Base-by-base conservation (phyloP, 1,140 invertebrate genomes). In the Papilio dardanus region DNA sequence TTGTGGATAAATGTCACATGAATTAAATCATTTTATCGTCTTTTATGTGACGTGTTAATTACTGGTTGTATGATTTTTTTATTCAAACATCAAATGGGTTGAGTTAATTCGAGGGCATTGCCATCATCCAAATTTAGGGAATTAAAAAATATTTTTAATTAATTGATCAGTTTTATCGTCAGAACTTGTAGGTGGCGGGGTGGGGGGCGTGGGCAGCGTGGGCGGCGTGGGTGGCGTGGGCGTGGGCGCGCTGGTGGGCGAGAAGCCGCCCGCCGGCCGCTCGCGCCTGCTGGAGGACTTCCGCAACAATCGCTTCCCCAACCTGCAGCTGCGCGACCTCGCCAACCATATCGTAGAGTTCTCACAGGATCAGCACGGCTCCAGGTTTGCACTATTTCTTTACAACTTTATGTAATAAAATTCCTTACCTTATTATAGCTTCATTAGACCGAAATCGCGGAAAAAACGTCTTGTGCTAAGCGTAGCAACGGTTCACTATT, bases 291-390 rank as follows among this genome's bases (percentile, higher is more conserved):
- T 99, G 6, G 99, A 99, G 94, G 99, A 99, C 93, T 99, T 96
- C 94, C 95, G 97, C 86, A 97, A 97, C 93, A 97, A 97, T 89
- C 95, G 96, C 90, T 99, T 98, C 93, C 98, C 98, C 24, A 99
- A 99, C 94, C 95, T 99, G 75, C 96, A 96, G 71, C 95, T 99
- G 30, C 99, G 99, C 92, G 99, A 99, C 93, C 99, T 99, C 94
- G 99, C 99, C 80, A 98, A 97, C 81, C 99, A 99, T 86, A 98
- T 99, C 62, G 98, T 99, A 1, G 98, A 99, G 92, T 99, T 99
- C 94, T 99, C 99, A 75, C 99, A 99, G 94, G 99, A 99, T 94
- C 99, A 99, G 92, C 99, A 99, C 93, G 99, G 99, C 10, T 99
- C 99, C 10, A 96, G 99, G 91, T 94, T 62, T 14, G 54, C 46